Evolutionary conservation across 2,888 invertebrate genomes (phyloP).

Genomic region (Phortica okadai): DNA sequence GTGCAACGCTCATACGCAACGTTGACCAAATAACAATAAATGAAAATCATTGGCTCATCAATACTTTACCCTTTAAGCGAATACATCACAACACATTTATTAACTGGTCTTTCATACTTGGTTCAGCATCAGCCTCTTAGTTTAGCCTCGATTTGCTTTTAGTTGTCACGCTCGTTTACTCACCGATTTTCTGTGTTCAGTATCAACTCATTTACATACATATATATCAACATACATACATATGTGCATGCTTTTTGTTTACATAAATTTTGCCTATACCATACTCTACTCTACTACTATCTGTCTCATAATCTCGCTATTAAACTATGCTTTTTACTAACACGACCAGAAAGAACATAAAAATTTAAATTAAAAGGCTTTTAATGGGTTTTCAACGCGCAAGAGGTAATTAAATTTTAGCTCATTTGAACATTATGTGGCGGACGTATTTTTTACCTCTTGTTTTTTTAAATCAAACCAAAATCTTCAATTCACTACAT

Average conservation of each 20-base stretch:
- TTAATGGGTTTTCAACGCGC: too few relatives aligned
- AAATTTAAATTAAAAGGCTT: too few relatives aligned
- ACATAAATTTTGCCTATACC: background rate
- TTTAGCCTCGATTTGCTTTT: background rate
- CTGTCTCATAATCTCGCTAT: background rate
- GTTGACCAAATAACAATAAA: background rate
- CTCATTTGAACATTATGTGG: too few relatives aligned
- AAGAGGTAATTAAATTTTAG: too few relatives aligned
- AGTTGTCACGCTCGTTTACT: conserved; percentile 16
- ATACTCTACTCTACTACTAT: background rate
- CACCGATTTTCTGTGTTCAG: background rate
- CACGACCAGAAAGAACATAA: background rate
- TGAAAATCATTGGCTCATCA: conserved; percentile 19
- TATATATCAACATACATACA: conserved; percentile 29
- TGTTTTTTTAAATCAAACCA: too few relatives aligned
- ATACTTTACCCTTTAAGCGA: background rate
- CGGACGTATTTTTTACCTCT: too few relatives aligned
- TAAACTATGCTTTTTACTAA: background rate
- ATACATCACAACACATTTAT: background rate
- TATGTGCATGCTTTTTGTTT: conserved; percentile 35
- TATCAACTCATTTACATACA: background rate
- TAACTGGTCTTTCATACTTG: conserved; percentile 24
- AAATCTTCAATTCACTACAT: too few relatives aligned
- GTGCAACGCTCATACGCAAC: background rate
- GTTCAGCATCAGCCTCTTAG: conserved; percentile 14